Conservation (phyloP, 2,113 vertebrate genomes). For the Melanostigma gelatinosum region DNA sequence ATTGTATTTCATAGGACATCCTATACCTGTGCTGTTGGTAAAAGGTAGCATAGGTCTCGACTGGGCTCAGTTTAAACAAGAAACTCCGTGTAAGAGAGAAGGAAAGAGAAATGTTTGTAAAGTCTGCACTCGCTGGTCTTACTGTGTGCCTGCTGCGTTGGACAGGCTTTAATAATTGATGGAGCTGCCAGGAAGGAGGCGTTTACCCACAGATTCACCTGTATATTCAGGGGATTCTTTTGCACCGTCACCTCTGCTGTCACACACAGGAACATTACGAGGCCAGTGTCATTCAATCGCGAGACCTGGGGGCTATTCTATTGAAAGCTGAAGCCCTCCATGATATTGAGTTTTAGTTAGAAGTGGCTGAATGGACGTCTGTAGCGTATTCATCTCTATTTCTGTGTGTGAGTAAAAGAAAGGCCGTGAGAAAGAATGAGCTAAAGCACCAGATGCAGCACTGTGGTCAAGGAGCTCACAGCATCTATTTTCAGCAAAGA, state of each 20-base stretch:
- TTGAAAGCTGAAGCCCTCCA: conserved; percentile 28
- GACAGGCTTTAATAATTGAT: conserved; percentile 72
- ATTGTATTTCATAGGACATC: background rate
- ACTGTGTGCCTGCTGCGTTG: conserved; percentile 42
- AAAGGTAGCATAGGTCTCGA: background rate
- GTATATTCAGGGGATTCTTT: conserved; percentile 23
- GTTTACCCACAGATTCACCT: conserved; percentile 48
- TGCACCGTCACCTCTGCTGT: conserved; percentile 21
- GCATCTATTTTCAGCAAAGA: conserved; percentile 23
- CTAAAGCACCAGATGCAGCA: conserved; percentile 3
- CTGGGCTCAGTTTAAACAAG: conserved; percentile 4
- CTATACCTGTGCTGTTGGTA: background rate
- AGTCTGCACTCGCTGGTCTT: conserved; percentile 22
- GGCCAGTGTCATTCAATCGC: conserved; percentile 31
- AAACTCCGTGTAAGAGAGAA: background rate
- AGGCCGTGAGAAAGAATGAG: background rate
- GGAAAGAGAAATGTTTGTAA: background rate
- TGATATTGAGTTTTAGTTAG: conserved; percentile 20
- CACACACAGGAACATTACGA: conserved; percentile 35
- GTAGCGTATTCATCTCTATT: background rate
- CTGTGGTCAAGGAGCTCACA: background rate
- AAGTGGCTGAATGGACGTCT: conserved; percentile 16
- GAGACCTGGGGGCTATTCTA: conserved; percentile 17
- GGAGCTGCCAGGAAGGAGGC: conserved; percentile 45
- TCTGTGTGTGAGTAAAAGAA: conserved; percentile 17